A percentile compares a stretch with the other conserved stretches of the same genome.
These are phyloP conservation scores for Paracentrotus lividus DNA, from an alignment of 53 echinoderm and acorn worm genomes.

Conservation along the genomic window DNA sequence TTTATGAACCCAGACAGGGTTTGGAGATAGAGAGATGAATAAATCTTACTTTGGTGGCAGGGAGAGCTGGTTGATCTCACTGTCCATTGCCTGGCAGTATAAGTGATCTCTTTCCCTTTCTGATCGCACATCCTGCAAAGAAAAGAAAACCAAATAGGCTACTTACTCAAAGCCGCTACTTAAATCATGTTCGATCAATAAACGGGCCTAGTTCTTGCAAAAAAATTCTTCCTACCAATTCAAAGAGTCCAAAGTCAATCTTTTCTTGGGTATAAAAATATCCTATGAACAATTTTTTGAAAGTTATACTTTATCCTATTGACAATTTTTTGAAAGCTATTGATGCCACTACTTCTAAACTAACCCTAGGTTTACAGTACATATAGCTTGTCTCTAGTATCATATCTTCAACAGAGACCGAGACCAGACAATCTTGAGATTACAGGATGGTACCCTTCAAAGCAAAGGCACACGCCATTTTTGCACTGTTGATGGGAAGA, in stretches of 20 bases:
- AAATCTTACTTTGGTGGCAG: constrained; percentile 88
- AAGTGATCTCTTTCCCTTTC: constrained; percentile 82
- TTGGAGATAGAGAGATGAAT: neutral
- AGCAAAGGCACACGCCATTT: too few species aligned
- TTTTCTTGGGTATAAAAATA: too few species aligned
- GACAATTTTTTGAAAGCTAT: too few species aligned
- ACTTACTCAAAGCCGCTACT: neutral
- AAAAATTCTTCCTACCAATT: too few species aligned
- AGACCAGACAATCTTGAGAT: too few species aligned
- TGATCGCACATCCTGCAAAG: constrained; percentile 76
- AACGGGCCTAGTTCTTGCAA: neutral
- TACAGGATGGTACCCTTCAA: too few species aligned
- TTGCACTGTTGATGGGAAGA: too few species aligned
- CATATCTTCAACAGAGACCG: neutral
- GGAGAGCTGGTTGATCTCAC: constrained; percentile 85
- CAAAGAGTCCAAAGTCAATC: too few species aligned
- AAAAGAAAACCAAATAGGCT: neutral
- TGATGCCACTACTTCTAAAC: too few species aligned
- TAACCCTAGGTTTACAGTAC: neutral
- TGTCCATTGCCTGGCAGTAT: constrained; percentile 84
- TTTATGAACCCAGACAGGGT: too few species aligned
- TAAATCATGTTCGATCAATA: neutral
- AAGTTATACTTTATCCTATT: too few species aligned
- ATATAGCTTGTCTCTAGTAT: neutral
- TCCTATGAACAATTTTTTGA: too few species aligned